Base-by-base conservation (phyloP, 2,797 vertebrate genomes). In the Alauda arvensis region DNA sequence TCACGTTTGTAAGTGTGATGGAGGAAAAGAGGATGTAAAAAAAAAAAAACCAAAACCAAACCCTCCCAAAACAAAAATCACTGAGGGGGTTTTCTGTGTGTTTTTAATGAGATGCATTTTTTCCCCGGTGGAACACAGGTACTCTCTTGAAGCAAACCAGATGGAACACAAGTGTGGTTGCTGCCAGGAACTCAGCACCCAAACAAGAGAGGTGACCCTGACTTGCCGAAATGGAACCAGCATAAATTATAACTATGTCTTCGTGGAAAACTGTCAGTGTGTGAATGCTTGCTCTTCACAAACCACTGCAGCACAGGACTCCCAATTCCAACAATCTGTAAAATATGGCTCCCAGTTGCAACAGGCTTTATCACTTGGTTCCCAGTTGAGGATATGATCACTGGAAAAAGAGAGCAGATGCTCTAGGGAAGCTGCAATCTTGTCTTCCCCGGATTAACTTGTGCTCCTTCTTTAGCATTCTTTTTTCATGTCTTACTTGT, bases 261-360 rank as follows among this genome's bases (percentile, higher is more conserved):
- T 97, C 0, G 96, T 98, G 53, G 98, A 98, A 16, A 75, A 88
- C 23, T 99, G 98, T 62, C 88, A 92, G 28, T 99, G 99, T 60
- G 4, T 56, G 11, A 60, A 63, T 0, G 49, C 10, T 4, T 97
- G 97, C 57, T 2, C 24, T 23, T 40, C 77, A 1, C 4, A 75
- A 69, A 39, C 28, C 31, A 42, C 87, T 42, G 9, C 21, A 89
- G 12, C 13, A 78, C 6, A 3, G 1, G 26, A 13, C 18, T 85
- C 49, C 18, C 84, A 83, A 14, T 1, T 6, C 9, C 77, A 85
- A 24, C 59, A 68, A 3, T 14, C 40, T 29, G 12, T 1, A 56
- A 33, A 11, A 57, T 53, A 48, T 0, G 3, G 2, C 18, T 77
- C 52, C 37, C 56, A 66, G 4, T 0, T 34, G 21, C 65, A 87